A percentile compares a stretch with the other conserved stretches of the same genome.
Evolutionary conservation across 1,140 invertebrate species (phyloP).

Genomic region (Drosophila teissieri): DNA sequence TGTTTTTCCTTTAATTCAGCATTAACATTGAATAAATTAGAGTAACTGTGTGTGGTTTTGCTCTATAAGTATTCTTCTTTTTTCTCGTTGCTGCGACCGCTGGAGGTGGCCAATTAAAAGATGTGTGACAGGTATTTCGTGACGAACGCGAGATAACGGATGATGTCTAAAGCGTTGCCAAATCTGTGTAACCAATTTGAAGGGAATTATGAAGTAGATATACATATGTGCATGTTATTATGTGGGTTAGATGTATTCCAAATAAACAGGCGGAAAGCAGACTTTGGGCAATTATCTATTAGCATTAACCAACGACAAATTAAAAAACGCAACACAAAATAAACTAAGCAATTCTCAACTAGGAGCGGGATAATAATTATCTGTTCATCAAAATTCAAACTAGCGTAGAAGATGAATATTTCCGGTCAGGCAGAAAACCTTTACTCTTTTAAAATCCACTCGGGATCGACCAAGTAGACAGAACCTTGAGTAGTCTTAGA

Average conservation of each 20-base stretch:
- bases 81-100: slow-evolving; percentile 6
- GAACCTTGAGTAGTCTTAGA: background rate
- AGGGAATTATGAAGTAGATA: slow-evolving; percentile 5
- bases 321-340: too few species aligned
- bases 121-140: slow-evolving; percentile 55
- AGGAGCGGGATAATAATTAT: background rate
- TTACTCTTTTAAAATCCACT: too few species aligned
- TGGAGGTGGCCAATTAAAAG: slow-evolving; percentile 47
- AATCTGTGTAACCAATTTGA: slow-evolving; percentile 29
- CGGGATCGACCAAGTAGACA: too few species aligned
- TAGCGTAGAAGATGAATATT: background rate
- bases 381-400: background rate
- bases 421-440: background rate
- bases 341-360: too few species aligned
- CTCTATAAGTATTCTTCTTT: slow-evolving; percentile 23
- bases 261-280: background rate
- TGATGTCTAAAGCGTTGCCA: slow-evolving; percentile 57
- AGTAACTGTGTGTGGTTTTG: slow-evolving; percentile 54
- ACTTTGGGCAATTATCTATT: too few species aligned
- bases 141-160: slow-evolving; percentile 56
- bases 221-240: background rate
- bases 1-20: slow-evolving; percentile 34
- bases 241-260: slow-evolving; percentile 3
- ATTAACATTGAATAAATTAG: slow-evolving; percentile 76
- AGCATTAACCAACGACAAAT: too few species aligned